Evolutionary conservation across 2,113 vertebrate species (phyloP).

Genomic region (Scolopax mira): DNA sequence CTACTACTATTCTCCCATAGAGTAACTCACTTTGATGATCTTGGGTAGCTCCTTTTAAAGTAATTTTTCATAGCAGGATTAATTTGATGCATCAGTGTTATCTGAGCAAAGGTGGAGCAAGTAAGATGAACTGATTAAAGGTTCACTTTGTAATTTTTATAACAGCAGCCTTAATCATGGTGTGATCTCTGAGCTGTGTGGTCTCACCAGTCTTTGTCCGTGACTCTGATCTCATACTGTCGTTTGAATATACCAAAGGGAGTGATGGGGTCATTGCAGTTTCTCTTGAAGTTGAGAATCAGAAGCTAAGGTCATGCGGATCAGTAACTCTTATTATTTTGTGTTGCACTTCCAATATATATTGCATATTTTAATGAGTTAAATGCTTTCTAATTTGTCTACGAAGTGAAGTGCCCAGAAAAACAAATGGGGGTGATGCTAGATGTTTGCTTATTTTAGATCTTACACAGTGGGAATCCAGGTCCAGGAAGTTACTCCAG

Average conservation of each 20-base stretch:
- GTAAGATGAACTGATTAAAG: not conserved
- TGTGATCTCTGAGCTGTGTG: not conserved
- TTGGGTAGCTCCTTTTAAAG: not conserved
- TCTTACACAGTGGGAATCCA: not conserved
- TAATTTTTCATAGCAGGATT: not conserved
- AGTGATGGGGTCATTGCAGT: not conserved
- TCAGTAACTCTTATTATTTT: not conserved
- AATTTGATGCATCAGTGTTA: not conserved
- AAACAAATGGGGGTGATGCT: not conserved
- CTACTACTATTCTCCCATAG: not conserved
- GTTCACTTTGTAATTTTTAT: not conserved
- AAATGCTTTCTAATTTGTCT: not conserved
- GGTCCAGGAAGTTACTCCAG: not conserved
- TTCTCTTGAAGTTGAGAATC: not conserved
- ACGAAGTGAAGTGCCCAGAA: not conserved
- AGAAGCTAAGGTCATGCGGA: not conserved
- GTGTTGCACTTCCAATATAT: not conserved
- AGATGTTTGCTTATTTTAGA: not conserved
- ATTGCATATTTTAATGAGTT: not conserved
- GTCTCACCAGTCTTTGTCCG: not conserved
- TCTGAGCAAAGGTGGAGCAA: constrained; percentile 31
- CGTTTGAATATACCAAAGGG: rapidly evolving
- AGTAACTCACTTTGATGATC: not conserved
- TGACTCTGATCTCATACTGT: not conserved
- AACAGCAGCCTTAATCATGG: not conserved